phyloP scores from a whole-genome alignment of 2,888 invertebrate species.

The Subacronicta megacephala region DNA sequence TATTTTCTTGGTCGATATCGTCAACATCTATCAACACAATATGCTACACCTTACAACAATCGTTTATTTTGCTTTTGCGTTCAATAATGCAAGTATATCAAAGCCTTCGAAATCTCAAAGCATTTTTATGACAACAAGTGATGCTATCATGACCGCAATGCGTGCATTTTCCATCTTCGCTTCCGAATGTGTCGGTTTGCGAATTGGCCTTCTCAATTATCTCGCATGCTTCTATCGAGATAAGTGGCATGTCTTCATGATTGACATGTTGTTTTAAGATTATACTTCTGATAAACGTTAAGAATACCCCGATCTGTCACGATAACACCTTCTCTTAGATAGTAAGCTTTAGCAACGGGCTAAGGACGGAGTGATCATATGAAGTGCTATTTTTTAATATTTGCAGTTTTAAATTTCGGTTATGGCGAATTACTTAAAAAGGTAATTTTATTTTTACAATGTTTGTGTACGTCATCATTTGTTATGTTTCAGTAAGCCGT shows the following conservation, averaged over 20 bases:
- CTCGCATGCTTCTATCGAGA: slow-evolving; percentile 53
- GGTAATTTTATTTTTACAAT: slow-evolving; percentile 57
- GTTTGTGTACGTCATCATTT: neutral
- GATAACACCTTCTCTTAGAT: slow-evolving; percentile 72
- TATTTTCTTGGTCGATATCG: neutral
- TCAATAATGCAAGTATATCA: neutral
- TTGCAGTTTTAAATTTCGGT: slow-evolving; percentile 33
- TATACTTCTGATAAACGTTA: slow-evolving; percentile 59
- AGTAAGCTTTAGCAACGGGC: slow-evolving; percentile 52
- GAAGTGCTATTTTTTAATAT: slow-evolving; percentile 49
- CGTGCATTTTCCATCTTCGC: too few species aligned
- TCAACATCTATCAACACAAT: slow-evolving; percentile 2
- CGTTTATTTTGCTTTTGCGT: neutral
- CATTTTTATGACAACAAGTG: too few species aligned
- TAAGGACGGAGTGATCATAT: slow-evolving; percentile 41
- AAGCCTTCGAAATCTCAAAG: too few species aligned
- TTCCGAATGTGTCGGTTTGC: neutral
- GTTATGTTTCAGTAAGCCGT: neutral
- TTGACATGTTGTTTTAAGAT: slow-evolving; percentile 83
- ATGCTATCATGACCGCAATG: too few species aligned
- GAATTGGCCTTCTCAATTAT: slow-evolving; percentile 23
- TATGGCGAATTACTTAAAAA: slow-evolving; percentile 77
- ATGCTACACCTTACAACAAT: neutral
- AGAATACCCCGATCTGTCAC: slow-evolving; percentile 80
- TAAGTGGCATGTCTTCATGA: slow-evolving; percentile 67